phyloP scores from a whole-genome alignment of 2,797 vertebrate species.

The Naso thynnoides region DNA sequence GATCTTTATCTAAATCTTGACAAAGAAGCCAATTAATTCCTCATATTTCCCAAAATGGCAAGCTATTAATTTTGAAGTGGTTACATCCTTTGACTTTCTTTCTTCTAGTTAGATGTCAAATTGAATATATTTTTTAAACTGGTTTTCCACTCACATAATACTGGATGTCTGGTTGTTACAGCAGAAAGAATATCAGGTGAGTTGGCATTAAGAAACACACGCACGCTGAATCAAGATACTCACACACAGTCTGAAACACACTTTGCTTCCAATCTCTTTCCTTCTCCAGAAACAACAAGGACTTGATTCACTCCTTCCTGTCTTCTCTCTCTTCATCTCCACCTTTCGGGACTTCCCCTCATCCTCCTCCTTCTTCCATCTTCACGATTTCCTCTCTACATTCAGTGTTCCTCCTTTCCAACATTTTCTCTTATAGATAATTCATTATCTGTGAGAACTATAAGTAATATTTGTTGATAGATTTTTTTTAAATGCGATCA shows the following conservation, averaged over 20 bases:
- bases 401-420: background rate
- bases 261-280: conserved; percentile 22
- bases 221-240: background rate
- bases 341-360: conserved; percentile 68
- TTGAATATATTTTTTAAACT: background rate
- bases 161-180: conserved; percentile 21
- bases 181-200: conserved; percentile 2
- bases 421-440: conserved; percentile 2
- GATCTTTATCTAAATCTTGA: background rate
- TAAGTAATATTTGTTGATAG: conserved; percentile 10
- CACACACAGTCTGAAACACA: conserved; percentile 27
- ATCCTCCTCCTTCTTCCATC: conserved; percentile 24
- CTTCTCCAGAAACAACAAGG: conserved; percentile 65
- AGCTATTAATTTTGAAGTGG: background rate
- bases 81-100: background rate
- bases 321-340: conserved; percentile 54
- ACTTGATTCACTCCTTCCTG: conserved; percentile 68
- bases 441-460: background rate
- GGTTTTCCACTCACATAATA: background rate
- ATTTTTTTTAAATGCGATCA: conserved; percentile 15
- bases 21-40: background rate
- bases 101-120: background rate
- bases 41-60: background rate
- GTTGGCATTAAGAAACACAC: background rate
- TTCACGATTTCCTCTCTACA: conserved; percentile 43